Base-by-base conservation (phyloP, 2,888 invertebrate genomes). In the Tetranychus truncatus region DNA sequence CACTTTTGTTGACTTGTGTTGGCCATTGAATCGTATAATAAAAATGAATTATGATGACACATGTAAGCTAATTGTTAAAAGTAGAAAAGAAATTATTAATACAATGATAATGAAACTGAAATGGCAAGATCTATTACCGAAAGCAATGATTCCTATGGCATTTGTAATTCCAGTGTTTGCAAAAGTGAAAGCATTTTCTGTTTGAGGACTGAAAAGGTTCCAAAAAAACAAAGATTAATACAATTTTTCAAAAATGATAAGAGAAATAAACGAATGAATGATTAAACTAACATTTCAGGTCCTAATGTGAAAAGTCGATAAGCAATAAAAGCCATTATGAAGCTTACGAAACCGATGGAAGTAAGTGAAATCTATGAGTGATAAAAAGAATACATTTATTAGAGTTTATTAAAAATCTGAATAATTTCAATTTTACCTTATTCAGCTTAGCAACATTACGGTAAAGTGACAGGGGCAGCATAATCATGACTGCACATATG, bases 1-100 rank as follows among this genome's bases (percentile, higher is more conserved):
- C 91, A 92, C 78, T 89, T 86, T 78, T 87, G 86, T 81, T 89
- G 87, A 69, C 87, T 88, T 6, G 89, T 88, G 78, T 89, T 87
- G 81, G 88, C 87, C 83, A 92, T 88, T 66, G 91, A 91, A 77
- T 88, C 88, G 84, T 90, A 91, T 78, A 92, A 87, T 77, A 92
- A 85, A 82, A 91, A 92, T 75, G 90, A 90, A 82, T 91, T 91
- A 83, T 91, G 91, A 81, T 92, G 91, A 81, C 91, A 92, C 91
- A 92, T 91, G 82, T 91, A 92, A n/a, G 91, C 89, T 89, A 82
- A 72, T 21, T 55, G 71, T 24, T 20, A 44, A 65, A 2, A 18
- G 20, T n/a, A 65, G n/a, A 66, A 66, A 66, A 45, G 46, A 65
- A 7, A 74, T 15, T 11, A 45, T 69, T 69, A 44, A 45, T 11